Percentiles rank a stretch among this genome's conserved stretches.
Conservation (phyloP, 2,113 vertebrate genomes). For the Corythaeola cristata region DNA sequence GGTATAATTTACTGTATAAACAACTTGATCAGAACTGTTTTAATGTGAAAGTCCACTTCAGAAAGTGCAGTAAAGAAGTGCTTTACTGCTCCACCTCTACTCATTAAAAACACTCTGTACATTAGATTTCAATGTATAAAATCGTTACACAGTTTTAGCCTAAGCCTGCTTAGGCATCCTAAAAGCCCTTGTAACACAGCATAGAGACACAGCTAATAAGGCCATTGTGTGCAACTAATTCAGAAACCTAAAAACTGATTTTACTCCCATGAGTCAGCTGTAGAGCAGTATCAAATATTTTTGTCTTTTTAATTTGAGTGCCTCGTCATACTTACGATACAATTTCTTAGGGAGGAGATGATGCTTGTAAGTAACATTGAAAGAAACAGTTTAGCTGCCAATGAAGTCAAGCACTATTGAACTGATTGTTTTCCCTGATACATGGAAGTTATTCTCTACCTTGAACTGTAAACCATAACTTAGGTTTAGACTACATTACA, state of each 20-base stretch:
- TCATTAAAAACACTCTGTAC: background rate
- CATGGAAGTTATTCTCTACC: background rate
- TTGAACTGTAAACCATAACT: background rate
- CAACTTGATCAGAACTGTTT: background rate
- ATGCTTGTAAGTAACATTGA: background rate
- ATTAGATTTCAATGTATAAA: background rate
- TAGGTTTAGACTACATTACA: background rate
- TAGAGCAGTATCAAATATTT: background rate
- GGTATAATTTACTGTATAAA: background rate
- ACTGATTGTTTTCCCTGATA: background rate
- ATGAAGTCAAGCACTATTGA: background rate
- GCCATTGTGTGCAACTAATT: background rate
- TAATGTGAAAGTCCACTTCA: background rate
- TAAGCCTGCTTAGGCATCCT: background rate
- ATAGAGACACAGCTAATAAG: background rate
- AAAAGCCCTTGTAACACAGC: background rate
- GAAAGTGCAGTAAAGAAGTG: background rate
- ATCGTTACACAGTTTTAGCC: background rate
- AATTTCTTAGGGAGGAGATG: background rate
- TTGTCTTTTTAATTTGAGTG: background rate
- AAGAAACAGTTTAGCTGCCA: background rate
- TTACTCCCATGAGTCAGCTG: background rate
- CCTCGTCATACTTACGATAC: background rate
- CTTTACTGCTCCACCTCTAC: background rate
- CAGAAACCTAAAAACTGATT: background rate